Evolutionary conservation across 2,113 vertebrate species (phyloP), one percentile per base, ranked within the genome.

Genomic region (Microtus oregoni): DNA sequence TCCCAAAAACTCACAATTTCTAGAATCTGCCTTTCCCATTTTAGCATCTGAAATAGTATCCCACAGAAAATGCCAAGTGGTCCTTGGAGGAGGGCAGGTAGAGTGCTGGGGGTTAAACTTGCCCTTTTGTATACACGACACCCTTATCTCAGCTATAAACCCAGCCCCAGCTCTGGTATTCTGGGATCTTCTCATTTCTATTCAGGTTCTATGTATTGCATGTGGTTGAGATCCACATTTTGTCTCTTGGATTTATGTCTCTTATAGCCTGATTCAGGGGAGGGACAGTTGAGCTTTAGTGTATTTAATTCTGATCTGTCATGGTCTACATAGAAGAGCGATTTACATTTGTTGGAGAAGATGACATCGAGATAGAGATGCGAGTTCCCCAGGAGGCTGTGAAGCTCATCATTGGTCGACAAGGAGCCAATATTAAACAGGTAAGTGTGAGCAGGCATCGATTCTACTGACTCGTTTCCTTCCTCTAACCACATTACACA

Each of bases 371-470:
- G 65, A 58, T 98, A 0, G 97, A 96, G 78, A 65, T 98, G 97
- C 93, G 92, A 8, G 94, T 98, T 1, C 98, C 98, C 0, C 97
- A 96, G 17, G 94, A 90, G 0, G 97, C 97, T 0, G 28, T 98
- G 52, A 98, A 98, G 15, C 68, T 98, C 55, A 98, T 99, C 61
- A 98, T 98, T 1, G 98, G 98, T 7, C 97, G 98, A 1, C 97
- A 98, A 0, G 98, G 98, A 78, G 90, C 97, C 89, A 97, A 97
- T 19, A 97, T 98, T 92, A 98, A 97, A 32, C 98, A 97, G 97
- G 98, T 97, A 44, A 94, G 95, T 52, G 47, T 55, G 47, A 77
- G 22, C 22, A 44, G 20, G 15, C 41, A 11, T 72, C 73, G 32
- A 55, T 50, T 90, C 55, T 85, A 0, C 28, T 41, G 55, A 63